Evolutionary conservation across 2,797 vertebrate genomes (phyloP).

Genomic region (Mormyrus proboscirostris): DNA sequence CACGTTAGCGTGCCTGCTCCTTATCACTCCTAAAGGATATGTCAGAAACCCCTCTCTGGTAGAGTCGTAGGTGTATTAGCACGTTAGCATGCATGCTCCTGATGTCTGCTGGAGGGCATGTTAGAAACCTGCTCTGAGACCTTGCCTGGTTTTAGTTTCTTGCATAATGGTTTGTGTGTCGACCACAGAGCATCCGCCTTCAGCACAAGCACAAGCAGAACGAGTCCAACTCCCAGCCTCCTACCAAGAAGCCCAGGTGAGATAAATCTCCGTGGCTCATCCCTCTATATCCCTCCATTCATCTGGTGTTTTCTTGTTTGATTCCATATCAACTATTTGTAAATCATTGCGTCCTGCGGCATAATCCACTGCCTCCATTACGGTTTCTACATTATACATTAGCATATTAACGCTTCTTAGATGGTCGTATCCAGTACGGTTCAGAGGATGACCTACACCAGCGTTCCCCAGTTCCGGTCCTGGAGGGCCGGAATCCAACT

Average conservation of each 20-base stretch:
- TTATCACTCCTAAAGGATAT: background rate
- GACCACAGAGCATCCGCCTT: slow-evolving; percentile 69
- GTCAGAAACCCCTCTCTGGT: background rate
- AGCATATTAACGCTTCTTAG: background rate
- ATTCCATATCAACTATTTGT: background rate
- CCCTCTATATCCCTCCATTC: background rate
- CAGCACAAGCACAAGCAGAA: slow-evolving; percentile 80
- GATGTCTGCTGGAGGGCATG: background rate
- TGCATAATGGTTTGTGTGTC: background rate
- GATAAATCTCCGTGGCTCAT: slow-evolving; percentile 27
- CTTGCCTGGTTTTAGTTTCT: background rate
- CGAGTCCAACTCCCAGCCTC: slow-evolving; percentile 70
- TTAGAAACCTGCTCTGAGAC: background rate
- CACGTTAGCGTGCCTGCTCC: background rate
- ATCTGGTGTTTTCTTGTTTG: background rate
- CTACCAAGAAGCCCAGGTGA: slow-evolving; percentile 83
- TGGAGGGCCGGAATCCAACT: background rate
- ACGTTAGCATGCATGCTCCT: background rate
- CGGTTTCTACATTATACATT: background rate
- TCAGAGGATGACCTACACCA: background rate
- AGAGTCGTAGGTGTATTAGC: background rate
- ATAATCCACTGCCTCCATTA: background rate
- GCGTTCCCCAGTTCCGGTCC: background rate
- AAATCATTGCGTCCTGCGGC: background rate
- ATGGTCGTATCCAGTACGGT: background rate